phyloP scores from a whole-genome alignment of 2,113 vertebrate genomes.

The Bombycilla garrulus region DNA sequence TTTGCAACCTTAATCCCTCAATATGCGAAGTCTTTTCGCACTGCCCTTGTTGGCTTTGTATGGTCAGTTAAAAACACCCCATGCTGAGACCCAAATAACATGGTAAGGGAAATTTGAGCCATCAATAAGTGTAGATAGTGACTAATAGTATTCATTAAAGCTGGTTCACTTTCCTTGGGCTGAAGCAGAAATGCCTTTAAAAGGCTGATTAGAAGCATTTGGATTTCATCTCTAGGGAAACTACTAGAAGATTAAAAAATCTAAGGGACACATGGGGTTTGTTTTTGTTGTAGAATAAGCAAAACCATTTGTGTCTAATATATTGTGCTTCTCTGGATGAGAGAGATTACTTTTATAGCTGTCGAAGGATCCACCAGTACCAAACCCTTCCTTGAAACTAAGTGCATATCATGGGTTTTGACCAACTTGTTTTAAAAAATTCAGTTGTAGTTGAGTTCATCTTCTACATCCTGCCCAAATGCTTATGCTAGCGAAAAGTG shows the following conservation, averaged over 20 bases:
- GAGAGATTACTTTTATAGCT: background rate
- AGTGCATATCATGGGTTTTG: background rate
- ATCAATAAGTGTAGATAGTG: background rate
- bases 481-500: background rate
- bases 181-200: background rate
- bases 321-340: background rate
- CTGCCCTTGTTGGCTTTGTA: background rate
- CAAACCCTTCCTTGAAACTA: background rate
- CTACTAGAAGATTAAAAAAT: background rate
- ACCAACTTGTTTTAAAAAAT: background rate
- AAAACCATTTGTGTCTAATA: background rate
- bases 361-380: background rate
- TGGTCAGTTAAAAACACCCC: background rate
- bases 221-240: background rate
- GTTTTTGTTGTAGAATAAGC: background rate
- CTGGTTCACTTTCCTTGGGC: background rate
- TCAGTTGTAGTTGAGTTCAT: background rate
- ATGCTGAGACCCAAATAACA: background rate
- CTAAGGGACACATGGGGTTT: background rate
- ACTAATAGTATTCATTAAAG: slow-evolving; percentile 17
- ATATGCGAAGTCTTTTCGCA: background rate
- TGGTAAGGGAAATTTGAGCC: background rate
- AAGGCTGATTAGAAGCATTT: background rate
- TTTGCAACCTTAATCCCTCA: background rate
- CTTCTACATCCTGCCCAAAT: background rate